Base-by-base conservation (phyloP, 2,113 vertebrate species). In the Ptilonorhynchus violaceus region DNA sequence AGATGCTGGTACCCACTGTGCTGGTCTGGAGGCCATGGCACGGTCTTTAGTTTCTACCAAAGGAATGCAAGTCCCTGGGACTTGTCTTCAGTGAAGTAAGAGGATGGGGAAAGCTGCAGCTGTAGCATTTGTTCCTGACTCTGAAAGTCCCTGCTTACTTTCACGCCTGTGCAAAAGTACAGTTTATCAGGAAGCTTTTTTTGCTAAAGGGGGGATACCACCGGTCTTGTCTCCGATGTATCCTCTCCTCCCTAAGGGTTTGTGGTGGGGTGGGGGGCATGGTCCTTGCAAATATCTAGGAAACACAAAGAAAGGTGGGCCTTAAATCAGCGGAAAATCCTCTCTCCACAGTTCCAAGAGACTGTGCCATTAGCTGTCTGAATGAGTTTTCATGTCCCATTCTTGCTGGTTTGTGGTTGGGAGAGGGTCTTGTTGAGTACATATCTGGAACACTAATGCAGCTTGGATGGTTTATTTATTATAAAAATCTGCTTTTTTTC, bases 361-460 rank as follows among this genome's bases (percentile, higher is more conserved):
- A 96, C 84, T 96, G 86, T 95, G 90, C 96, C 87, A 95, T 97
- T 96, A 97, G 89, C 94, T 89, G 91, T 92, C 90, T 95, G 91
- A 88, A 59, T 97, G 92, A 91, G 85, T 97, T 97, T 96, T 92
- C 93, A 89, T 86, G 96, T 91, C 93, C 95, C 74, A 77, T 93
- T 97, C 86, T 97, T 96, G 97, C 85, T 95, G 94, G 89, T 96
- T 97, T 97, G 92, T 97, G 69, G 92, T 77, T 88, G 83, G 90
- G 95, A 97, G 95, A 93, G 96, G 95, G 79, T 96, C 90, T 87
- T 93, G 82, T 91, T 92, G 91, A 92, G 55, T 94, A 95, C 94
- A 91, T 88, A 92, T 95, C 83, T 53, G 74, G 94, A 97, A 98
- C 98, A 98, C 97, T 98, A 97, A 97, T 95, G 77, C 93, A 96